Evolutionary conservation across 2,888 invertebrate genomes (phyloP).

Genomic region (Spilosoma lubricipeda): DNA sequence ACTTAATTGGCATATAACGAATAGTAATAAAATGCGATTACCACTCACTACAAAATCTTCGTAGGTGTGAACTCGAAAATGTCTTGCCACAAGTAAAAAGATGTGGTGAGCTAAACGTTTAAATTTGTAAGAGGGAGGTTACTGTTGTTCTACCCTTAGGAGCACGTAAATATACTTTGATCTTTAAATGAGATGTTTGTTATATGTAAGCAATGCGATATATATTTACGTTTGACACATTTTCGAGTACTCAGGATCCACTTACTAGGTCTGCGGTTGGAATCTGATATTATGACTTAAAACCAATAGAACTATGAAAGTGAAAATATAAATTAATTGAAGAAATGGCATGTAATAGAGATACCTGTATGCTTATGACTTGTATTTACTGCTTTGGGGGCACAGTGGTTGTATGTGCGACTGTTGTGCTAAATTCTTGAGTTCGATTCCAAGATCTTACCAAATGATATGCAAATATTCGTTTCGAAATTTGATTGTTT

Average conservation of each 20-base stretch:
- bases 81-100: neutral
- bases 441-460: no score
- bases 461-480: no score
- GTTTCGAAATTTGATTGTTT: no score
- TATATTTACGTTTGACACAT: conserved; percentile 22
- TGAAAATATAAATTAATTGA: neutral
- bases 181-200: conserved; percentile 67
- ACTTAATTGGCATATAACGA: neutral
- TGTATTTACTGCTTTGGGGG: no score
- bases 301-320: neutral
- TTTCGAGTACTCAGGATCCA: neutral
- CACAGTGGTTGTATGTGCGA: no score
- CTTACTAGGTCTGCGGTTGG: conserved; percentile 2
- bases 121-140: neutral
- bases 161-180: conserved; percentile 70
- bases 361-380: no score
- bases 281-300: neutral
- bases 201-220: conserved; percentile 54
- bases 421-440: no score
- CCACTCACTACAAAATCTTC: neutral
- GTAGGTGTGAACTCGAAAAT: neutral
- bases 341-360: neutral
- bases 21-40: neutral
- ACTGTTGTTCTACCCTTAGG: conserved; percentile 5
- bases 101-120: neutral